Evolutionary conservation across 2,797 vertebrate species (phyloP).

Genomic region (Rhinella marina): DNA sequence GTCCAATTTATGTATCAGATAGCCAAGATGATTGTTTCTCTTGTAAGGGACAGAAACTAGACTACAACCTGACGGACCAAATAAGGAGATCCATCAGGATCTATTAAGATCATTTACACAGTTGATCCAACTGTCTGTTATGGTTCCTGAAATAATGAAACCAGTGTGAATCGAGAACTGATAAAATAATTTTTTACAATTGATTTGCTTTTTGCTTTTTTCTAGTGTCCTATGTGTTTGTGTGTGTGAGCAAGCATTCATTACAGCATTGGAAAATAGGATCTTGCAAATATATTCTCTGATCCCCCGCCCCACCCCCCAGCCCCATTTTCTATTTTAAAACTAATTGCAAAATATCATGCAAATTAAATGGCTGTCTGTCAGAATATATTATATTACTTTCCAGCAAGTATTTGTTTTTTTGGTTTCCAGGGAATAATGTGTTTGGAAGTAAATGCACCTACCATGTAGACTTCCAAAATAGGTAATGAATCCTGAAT

Average conservation of each 20-base stretch:
- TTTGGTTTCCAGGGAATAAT: conserved; percentile 9
- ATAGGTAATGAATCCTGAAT: conserved; percentile 4
- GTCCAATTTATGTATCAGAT: too few relatives aligned
- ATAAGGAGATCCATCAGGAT: too few relatives aligned
- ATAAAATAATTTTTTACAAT: neutral
- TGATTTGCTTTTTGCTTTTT: neutral
- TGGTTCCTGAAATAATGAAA: too few relatives aligned
- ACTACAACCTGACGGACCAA: too few relatives aligned
- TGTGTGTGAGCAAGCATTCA: neutral
- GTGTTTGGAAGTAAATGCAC: conserved; percentile 3
- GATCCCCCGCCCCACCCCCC: neutral
- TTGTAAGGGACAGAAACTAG: too few relatives aligned
- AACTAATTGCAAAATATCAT: neutral
- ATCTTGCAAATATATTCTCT: neutral
- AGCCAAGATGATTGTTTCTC: too few relatives aligned
- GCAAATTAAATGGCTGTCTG: conserved; percentile 2
- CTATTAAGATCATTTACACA: too few relatives aligned
- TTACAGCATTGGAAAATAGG: neutral
- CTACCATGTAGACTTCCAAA: conserved; percentile 8
- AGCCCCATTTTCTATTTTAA: neutral
- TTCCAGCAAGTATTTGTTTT: neutral
- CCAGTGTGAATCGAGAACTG: neutral
- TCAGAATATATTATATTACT: neutral
- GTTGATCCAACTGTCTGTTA: too few relatives aligned
- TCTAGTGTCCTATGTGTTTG: neutral